These are phyloP conservation scores for Palythoa grandiflora DNA, from an alignment of 92 coral and sea anemone species.

Conservation along the genomic window DNA sequence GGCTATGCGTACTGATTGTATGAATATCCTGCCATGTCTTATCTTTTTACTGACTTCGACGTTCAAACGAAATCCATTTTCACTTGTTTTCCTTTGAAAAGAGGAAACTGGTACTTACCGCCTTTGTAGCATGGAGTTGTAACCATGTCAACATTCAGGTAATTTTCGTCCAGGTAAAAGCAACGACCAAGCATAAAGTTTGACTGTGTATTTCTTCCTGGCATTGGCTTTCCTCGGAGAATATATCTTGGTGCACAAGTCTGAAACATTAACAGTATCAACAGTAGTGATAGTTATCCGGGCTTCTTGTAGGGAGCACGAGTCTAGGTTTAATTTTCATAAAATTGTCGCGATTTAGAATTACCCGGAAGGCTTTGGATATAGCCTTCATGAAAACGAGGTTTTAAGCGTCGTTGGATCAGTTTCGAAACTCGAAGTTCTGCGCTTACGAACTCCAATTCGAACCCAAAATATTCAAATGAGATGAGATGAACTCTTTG, in stretches of 20 bases:
- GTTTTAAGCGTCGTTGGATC: no score
- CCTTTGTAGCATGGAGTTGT: conserved; percentile 63
- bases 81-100: neutral
- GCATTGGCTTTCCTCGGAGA: conserved; percentile 29
- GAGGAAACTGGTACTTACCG: conserved; percentile 45
- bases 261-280: conserved; percentile 30
- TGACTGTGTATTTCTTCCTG: neutral
- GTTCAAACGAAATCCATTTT: neutral
- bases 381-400: no score
- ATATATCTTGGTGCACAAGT: conserved; percentile 82
- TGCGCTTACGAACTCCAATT: no score
- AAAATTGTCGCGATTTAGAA: no score
- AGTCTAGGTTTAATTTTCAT: no score
- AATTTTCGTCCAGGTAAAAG: conserved; percentile 50
- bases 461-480: no score
- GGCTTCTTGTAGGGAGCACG: neutral
- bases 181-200: conserved; percentile 67
- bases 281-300: neutral
- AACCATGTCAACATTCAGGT: neutral
- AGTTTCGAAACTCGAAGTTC: no score
- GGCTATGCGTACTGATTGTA: no score
- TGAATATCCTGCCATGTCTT: no score
- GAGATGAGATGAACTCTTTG: no score
- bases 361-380: no score
- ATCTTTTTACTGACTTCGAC: no score